Percentiles rank a stretch among this genome's conserved stretches.
These are phyloP conservation scores for Adoxophyes honmai DNA, from an alignment of 1,140 invertebrate genomes.

Conservation along the genomic window DNA sequence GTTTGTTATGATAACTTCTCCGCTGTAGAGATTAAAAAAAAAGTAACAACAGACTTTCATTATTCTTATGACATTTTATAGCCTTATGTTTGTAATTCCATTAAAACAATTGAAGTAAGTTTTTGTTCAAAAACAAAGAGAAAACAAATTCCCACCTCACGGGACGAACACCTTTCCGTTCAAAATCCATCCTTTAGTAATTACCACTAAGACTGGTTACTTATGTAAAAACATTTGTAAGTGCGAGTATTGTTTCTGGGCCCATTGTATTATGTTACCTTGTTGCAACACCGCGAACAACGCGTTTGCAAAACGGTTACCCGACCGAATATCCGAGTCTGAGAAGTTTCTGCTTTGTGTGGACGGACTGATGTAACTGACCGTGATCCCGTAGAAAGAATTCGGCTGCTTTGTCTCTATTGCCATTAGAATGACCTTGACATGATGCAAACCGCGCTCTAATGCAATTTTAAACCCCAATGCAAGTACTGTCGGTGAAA, in stretches of 20 bases:
- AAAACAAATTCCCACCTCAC: too few species aligned
- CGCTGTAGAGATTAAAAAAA: too few species aligned
- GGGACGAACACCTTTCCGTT: too few species aligned
- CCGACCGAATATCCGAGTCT: slow-evolving; percentile 2
- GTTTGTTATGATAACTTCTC: too few species aligned
- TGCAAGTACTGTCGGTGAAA: too few species aligned
- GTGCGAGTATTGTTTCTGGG: slow-evolving; percentile 48
- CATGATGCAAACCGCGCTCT: neutral
- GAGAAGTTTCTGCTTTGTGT: slow-evolving; percentile 11
- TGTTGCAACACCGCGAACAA: slow-evolving; percentile 48
- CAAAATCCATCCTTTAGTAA: neutral
- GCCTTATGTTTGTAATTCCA: too few species aligned
- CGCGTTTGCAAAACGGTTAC: slow-evolving; percentile 49
- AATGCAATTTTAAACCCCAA: too few species aligned
- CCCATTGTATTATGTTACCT: slow-evolving; percentile 54
- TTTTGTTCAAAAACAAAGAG: too few species aligned
- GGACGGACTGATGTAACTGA: slow-evolving; percentile 15
- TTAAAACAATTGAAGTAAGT: too few species aligned
- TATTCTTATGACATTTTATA: too few species aligned
- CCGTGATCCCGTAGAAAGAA: neutral
- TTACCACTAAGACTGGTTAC: neutral
- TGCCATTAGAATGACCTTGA: neutral
- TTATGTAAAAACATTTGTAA: slow-evolving; percentile 26
- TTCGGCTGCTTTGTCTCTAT: neutral
- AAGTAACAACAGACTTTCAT: too few species aligned